phyloP scores from a whole-genome alignment of 2,888 invertebrate species.

The Aphodius sticticus region DNA sequence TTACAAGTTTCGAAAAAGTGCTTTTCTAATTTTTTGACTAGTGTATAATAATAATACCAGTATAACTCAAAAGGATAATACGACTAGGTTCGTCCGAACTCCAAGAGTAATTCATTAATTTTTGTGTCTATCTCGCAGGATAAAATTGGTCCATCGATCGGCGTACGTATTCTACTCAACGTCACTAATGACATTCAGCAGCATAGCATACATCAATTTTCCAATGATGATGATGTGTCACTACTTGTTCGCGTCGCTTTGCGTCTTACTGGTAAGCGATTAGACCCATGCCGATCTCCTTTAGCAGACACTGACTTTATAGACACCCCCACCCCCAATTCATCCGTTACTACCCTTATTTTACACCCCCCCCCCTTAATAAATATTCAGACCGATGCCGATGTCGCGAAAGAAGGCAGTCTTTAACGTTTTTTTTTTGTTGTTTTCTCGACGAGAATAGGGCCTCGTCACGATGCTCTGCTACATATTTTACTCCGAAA shows the following conservation, averaged over 20 bases:
- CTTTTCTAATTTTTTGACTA: no score
- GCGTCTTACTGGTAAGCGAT: slow-evolving; percentile 67
- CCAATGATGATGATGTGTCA: slow-evolving; percentile 64
- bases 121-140: slow-evolving; percentile 55
- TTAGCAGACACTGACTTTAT: background rate
- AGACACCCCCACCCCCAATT: no score
- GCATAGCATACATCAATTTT: slow-evolving; percentile 71
- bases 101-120: no score
- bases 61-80: no score
- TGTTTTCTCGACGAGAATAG: slow-evolving; percentile 55
- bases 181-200: slow-evolving; percentile 67
- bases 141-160: slow-evolving; percentile 69
- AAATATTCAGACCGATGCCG: background rate
- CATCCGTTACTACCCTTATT: background rate
- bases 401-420: background rate
- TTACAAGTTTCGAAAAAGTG: no score
- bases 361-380: slow-evolving; percentile 20
- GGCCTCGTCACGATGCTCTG: slow-evolving; percentile 67
- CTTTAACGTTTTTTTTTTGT: slow-evolving; percentile 1
- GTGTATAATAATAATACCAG: no score
- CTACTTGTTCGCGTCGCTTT: slow-evolving; percentile 67
- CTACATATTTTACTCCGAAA: slow-evolving; percentile 68
- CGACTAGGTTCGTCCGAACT: no score
- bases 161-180: slow-evolving; percentile 68
- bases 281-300: background rate